These are phyloP conservation scores for Esperia sulphurella DNA, from an alignment of 2,888 invertebrate species.

Conservation along the genomic window DNA sequence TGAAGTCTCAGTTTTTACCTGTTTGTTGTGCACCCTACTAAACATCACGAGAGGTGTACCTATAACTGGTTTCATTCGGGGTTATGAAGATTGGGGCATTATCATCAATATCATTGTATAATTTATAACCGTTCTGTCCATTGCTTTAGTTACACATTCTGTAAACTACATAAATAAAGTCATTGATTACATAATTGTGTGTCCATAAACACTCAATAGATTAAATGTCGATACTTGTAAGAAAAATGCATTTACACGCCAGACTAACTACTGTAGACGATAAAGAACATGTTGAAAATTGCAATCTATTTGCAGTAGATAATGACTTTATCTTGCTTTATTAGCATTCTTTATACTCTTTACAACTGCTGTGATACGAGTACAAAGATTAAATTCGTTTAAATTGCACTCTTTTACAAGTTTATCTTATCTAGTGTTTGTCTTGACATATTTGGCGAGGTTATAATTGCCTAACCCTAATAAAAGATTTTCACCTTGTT, in stretches of 20 bases:
- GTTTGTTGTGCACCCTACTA: too few species aligned
- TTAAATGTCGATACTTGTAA: neutral
- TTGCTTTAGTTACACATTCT: too few species aligned
- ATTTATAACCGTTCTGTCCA: too few species aligned
- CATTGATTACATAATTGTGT: too few species aligned
- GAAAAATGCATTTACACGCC: conserved; percentile 4
- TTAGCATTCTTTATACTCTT: neutral
- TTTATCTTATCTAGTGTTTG: conserved; percentile 26
- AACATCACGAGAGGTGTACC: too few species aligned
- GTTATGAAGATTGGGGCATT: too few species aligned
- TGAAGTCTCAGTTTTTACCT: too few species aligned
- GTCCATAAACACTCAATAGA: too few species aligned
- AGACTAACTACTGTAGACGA: too few species aligned
- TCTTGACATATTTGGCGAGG: conserved; percentile 19
- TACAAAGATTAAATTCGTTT: conserved; percentile 19
- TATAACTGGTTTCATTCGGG: too few species aligned
- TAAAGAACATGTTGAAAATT: neutral
- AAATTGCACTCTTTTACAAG: conserved; percentile 4
- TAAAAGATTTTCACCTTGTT: neutral
- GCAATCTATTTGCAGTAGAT: neutral
- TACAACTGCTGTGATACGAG: neutral
- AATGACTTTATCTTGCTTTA: neutral
- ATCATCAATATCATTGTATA: too few species aligned
- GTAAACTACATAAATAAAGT: too few species aligned
- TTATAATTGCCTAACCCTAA: conserved; percentile 20